Conservation (phyloP, 1,140 invertebrate species). For the Oncopeltus fasciatus region DNA sequence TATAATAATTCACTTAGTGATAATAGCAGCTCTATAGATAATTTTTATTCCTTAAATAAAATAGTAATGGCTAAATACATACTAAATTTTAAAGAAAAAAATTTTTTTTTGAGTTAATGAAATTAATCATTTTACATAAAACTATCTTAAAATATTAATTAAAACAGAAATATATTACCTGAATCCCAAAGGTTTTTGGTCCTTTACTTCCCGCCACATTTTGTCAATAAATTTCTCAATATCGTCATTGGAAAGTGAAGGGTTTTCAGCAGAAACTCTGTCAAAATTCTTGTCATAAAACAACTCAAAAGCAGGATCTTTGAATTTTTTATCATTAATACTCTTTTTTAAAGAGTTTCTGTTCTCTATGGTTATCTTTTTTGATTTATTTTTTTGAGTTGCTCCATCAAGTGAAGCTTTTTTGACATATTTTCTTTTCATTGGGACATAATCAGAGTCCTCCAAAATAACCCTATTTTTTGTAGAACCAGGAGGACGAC, state of each 20-base stretch:
- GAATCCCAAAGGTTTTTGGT: slow-evolving; percentile 13
- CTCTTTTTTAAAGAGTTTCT: not conserved
- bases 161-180: not conserved
- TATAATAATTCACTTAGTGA: too few relatives aligned
- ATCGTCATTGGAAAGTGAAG: slow-evolving; percentile 15
- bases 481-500: not conserved
- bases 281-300: slow-evolving; percentile 19
- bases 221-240: slow-evolving; percentile 19
- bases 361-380: not conserved
- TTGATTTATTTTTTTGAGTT: not conserved
- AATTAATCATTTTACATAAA: too few relatives aligned
- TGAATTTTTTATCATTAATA: not conserved
- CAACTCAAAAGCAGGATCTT: not conserved
- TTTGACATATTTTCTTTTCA: slow-evolving; percentile 4
- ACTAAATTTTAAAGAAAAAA: too few relatives aligned
- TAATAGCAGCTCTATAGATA: too few relatives aligned
- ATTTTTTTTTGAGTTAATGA: too few relatives aligned
- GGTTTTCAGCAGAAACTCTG: slow-evolving; percentile 17
- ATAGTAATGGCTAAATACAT: too few relatives aligned
- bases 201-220: slow-evolving; percentile 16
- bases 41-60: too few relatives aligned
- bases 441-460: not conserved
- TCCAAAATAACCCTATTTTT: not conserved
- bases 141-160: not conserved
- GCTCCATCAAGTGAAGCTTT: not conserved